Conservation (phyloP, 2,888 invertebrate genomes). For the Abrostola triplasia region DNA sequence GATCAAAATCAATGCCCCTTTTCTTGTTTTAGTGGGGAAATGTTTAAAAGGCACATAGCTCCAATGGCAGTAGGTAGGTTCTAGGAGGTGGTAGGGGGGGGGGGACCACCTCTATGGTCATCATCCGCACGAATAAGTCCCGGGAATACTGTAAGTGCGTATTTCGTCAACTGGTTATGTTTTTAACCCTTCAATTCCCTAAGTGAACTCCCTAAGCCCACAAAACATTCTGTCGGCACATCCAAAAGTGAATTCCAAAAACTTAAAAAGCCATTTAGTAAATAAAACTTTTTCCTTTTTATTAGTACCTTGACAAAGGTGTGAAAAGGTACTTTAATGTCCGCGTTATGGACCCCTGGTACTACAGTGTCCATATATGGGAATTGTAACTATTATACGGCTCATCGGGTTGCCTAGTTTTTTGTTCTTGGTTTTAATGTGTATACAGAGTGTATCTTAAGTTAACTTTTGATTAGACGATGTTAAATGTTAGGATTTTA, state of each 20-base stretch:
- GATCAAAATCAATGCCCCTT: no score
- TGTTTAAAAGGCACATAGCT: no score
- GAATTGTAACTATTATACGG: slow-evolving; percentile 34
- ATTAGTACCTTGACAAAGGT: slow-evolving; percentile 45
- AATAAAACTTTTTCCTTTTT: slow-evolving; percentile 44
- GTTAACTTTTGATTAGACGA: not conserved
- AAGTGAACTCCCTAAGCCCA: slow-evolving; percentile 11
- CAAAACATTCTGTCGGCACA: slow-evolving; percentile 27
- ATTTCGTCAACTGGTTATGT: no score
- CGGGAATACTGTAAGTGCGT: no score
- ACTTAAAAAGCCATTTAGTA: slow-evolving; percentile 39
- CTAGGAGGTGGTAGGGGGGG: no score
- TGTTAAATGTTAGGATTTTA: no score
- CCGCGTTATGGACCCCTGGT: slow-evolving; percentile 19
- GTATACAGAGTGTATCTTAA: not conserved
- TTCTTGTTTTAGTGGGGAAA: no score
- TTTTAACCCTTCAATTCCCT: not conserved
- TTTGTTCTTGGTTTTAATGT: slow-evolving; percentile 6
- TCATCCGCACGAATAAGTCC: no score
- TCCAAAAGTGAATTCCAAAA: slow-evolving; percentile 30
- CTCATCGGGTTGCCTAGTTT: slow-evolving; percentile 22
- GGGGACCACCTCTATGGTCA: no score
- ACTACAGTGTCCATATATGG: slow-evolving; percentile 39
- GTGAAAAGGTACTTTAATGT: slow-evolving; percentile 50
- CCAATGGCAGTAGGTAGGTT: no score